Evolutionary conservation across 2,797 vertebrate species (phyloP).

Genomic region (Jordanella pulchra): DNA sequence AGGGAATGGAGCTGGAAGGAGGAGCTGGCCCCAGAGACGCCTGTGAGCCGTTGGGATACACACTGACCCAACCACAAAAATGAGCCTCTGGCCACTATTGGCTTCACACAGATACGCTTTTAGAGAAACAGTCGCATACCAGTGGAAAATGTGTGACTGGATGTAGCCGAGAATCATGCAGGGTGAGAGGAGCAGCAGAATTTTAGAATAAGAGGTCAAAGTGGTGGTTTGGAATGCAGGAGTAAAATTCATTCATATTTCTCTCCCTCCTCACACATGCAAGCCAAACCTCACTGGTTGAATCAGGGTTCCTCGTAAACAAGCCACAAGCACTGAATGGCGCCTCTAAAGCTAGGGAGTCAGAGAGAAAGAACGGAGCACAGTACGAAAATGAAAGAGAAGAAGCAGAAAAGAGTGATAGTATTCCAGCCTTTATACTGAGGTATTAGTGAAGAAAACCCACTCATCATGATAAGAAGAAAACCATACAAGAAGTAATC

Average conservation of each 20-base stretch:
- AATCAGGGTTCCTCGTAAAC: conserved; percentile 79
- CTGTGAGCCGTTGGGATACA: conserved; percentile 77
- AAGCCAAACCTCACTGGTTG: conserved; percentile 75
- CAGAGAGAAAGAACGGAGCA: conserved; percentile 45
- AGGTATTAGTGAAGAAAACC: conserved; percentile 32
- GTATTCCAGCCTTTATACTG: conserved; percentile 31
- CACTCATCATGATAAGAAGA: conserved; percentile 13
- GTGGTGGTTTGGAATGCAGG: conserved; percentile 51
- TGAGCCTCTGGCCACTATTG: conserved; percentile 70
- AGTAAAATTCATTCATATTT: conserved; percentile 74
- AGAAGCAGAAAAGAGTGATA: conserved; percentile 32
- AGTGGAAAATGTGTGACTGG: conserved; percentile 69
- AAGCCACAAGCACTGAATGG: conserved; percentile 76
- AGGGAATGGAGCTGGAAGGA: conserved; percentile 64
- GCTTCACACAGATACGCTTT: conserved; percentile 67
- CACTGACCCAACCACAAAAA: conserved; percentile 78
- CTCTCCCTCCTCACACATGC: conserved; percentile 22
- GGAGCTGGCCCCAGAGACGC: conserved; percentile 75
- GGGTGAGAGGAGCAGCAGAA: conserved; percentile 58
- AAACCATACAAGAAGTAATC: conserved; percentile 1
- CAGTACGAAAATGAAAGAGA: conserved; percentile 44
- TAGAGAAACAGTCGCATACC: conserved; percentile 60
- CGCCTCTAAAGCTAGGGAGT: conserved; percentile 65
- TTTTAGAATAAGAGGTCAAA: conserved; percentile 54
- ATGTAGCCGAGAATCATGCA: conserved; percentile 58